These are phyloP conservation scores for Drosophila falleni DNA, from an alignment of 2,888 invertebrate species.

Conservation along the genomic window DNA sequence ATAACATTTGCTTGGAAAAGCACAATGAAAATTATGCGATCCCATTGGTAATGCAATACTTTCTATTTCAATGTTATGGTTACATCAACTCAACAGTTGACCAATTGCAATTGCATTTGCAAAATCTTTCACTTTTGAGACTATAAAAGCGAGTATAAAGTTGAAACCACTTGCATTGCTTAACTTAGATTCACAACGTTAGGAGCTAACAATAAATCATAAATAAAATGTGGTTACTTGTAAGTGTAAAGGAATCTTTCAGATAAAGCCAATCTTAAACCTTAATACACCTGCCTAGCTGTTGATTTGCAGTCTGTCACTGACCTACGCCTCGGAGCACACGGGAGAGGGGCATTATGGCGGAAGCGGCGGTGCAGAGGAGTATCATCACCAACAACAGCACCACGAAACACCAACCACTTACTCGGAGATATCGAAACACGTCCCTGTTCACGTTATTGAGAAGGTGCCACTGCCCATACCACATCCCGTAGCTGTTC, in stretches of 20 bases:
- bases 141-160: constrained; percentile 56
- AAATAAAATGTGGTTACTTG: constrained; percentile 60
- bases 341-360: constrained; percentile 57
- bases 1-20: constrained; percentile 64
- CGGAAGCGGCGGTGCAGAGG: constrained; percentile 37
- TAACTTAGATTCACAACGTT: constrained; percentile 32
- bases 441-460: constrained; percentile 89
- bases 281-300: constrained; percentile 39
- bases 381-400: constrained; percentile 55
- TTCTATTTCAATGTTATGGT: constrained; percentile 80
- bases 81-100: constrained; percentile 65
- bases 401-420: constrained; percentile 83
- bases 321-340: constrained; percentile 59
- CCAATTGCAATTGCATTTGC: constrained; percentile 50
- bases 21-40: constrained; percentile 74
- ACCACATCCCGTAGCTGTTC: constrained; percentile 90
- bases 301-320: constrained; percentile 48
- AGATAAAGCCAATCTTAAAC: not conserved
- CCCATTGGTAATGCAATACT: constrained; percentile 72
- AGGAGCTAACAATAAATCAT: constrained; percentile 23
- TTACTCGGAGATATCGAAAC: constrained; percentile 89
- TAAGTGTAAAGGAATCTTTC: constrained; percentile 38
- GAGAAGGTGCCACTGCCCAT: constrained; percentile 91
- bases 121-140: constrained; percentile 70
- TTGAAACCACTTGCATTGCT: constrained; percentile 58